Conservation (phyloP, 2,113 vertebrate species). For the Nesospiza acunhae region DNA sequence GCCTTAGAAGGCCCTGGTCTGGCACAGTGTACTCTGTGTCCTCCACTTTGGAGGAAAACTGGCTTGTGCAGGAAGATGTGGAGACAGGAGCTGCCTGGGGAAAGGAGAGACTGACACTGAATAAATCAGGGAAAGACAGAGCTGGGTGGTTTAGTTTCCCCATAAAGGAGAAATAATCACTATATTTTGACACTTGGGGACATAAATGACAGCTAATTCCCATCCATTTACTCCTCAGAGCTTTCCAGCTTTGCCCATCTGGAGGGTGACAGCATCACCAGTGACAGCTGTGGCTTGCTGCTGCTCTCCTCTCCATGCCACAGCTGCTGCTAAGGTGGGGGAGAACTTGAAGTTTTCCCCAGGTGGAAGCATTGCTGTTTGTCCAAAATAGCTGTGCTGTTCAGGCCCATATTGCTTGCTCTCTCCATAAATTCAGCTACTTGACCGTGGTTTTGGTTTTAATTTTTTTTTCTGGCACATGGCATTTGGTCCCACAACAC, state of each 20-base stretch:
- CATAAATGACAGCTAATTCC: background rate
- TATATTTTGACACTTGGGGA: background rate
- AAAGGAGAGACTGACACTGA: background rate
- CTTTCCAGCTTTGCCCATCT: background rate
- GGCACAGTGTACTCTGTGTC: background rate
- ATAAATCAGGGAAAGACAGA: background rate
- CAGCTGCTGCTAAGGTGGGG: background rate
- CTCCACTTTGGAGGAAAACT: background rate
- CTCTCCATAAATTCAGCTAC: slow-evolving; percentile 21
- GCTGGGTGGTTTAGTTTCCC: background rate
- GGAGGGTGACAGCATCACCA: background rate
- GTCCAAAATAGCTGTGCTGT: background rate
- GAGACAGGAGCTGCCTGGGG: background rate
- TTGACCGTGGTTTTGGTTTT: slow-evolving; percentile 43
- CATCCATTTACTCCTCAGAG: background rate
- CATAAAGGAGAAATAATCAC: background rate
- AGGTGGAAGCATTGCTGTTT: background rate
- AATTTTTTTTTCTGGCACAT: slow-evolving; percentile 63
- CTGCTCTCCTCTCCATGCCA: background rate
- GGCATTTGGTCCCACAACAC: slow-evolving; percentile 50
- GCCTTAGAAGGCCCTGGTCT: background rate
- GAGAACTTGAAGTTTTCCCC: background rate
- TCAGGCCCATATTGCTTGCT: background rate
- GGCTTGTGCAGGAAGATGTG: background rate
- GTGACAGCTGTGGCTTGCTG: background rate